These are phyloP conservation scores for Metopolophium dirhodum DNA, from an alignment of 1,140 invertebrate genomes.

Conservation along the genomic window DNA sequence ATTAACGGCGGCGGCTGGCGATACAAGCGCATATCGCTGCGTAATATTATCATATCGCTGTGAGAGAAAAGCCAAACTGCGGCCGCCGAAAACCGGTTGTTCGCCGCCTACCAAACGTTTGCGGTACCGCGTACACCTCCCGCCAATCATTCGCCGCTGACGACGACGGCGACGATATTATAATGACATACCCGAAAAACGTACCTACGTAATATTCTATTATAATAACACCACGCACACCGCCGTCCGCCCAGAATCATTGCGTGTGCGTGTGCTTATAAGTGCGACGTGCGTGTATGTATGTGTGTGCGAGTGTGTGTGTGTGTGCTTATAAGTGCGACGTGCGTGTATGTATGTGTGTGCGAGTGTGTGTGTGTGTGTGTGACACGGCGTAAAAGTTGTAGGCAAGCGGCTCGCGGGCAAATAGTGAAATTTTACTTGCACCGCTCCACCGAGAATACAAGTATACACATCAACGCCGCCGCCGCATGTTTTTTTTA, in stretches of 20 bases:
- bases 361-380: neutral
- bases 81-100: neutral
- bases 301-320: too few relatives aligned
- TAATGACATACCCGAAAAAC: neutral
- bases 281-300: too few relatives aligned
- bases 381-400: neutral
- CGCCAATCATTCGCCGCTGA: neutral
- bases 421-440: neutral
- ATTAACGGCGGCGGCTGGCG: neutral
- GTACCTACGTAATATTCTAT: neutral
- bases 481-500: neutral
- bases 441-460: neutral
- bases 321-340: neutral
- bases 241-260: neutral
- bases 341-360: too few relatives aligned
- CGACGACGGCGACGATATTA: neutral
- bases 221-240: slow-evolving; percentile 5
- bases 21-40: neutral
- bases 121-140: too few relatives aligned
- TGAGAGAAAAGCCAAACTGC: neutral
- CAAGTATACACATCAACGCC: neutral
- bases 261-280: neutral
- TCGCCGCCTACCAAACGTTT: neutral
- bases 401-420: neutral
- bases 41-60: neutral